Percentiles rank a stretch among this genome's conserved stretches.
phyloP scores from a whole-genome alignment of 2,113 vertebrate species.

The Uria aalge region DNA sequence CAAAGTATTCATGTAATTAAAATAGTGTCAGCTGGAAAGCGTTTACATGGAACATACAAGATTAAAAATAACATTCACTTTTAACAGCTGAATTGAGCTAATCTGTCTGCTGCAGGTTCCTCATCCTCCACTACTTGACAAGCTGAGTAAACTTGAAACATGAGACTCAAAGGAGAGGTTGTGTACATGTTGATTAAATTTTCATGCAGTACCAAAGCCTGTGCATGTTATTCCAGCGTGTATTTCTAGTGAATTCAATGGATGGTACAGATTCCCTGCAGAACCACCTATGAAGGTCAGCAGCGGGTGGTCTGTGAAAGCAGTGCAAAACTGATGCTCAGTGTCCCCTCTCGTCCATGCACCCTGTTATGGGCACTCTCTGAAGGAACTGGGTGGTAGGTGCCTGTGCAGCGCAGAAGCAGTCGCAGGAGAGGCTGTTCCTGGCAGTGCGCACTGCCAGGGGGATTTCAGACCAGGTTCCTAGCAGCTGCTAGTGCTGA shows the following conservation, averaged over 20 bases:
- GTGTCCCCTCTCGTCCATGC: background rate
- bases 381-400: background rate
- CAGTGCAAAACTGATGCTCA: background rate
- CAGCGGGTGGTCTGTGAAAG: background rate
- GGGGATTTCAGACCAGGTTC: background rate
- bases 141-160: background rate
- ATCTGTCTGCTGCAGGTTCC: background rate
- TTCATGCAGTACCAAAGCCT: background rate
- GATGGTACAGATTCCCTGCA: background rate
- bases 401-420: background rate
- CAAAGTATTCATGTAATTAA: accelerated
- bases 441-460: background rate
- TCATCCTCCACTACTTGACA: background rate
- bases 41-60: background rate
- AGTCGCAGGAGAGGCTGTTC: background rate
- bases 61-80: background rate
- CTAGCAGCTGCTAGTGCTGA: background rate
- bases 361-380: accelerated
- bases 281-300: accelerated
- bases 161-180: background rate
- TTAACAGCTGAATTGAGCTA: background rate
- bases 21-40: background rate
- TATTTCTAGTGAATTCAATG: background rate
- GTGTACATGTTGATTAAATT: background rate
- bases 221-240: background rate